Conservation (phyloP, 2,113 vertebrate species). For the Xyliphius kryptos region DNA sequence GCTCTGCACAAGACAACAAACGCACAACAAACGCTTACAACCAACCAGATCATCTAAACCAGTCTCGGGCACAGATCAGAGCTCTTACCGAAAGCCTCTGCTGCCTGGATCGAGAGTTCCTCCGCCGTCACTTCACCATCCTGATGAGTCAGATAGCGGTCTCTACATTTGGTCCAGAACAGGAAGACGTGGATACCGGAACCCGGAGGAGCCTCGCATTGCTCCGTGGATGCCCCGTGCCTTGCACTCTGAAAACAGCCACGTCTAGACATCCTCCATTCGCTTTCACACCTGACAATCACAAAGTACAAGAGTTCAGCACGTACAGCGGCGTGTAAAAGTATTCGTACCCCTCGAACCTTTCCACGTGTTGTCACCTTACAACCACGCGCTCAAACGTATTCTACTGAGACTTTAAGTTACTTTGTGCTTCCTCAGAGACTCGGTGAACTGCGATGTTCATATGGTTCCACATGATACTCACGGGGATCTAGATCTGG, state of each 20-base stretch:
- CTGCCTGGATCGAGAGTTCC: conserved; percentile 73
- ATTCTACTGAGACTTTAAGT: too few relatives aligned
- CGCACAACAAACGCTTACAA: too few relatives aligned
- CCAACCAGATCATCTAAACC: too few relatives aligned
- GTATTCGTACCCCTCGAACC: neutral
- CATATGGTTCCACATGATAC: too few relatives aligned
- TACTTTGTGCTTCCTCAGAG: too few relatives aligned
- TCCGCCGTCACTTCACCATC: conserved; percentile 65
- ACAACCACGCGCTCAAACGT: too few relatives aligned
- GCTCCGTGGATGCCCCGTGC: neutral
- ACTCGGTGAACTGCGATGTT: too few relatives aligned
- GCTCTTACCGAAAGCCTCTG: conserved; percentile 68
- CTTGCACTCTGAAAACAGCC: conserved; percentile 36
- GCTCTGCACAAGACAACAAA: conserved; percentile 61
- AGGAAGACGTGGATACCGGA: conserved; percentile 67
- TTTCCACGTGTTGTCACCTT: too few relatives aligned
- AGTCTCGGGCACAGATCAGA: neutral
- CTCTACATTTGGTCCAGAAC: conserved; percentile 69
- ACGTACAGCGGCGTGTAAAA: neutral
- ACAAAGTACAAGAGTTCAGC: neutral
- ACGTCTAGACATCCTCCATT: conserved; percentile 49
- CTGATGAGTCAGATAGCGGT: conserved; percentile 60
- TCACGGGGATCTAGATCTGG: too few relatives aligned
- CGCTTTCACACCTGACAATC: conserved; percentile 9
- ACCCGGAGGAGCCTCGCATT: conserved; percentile 39